Percentiles rank a stretch among this genome's conserved stretches.
Conservation (phyloP, 2,113 vertebrate species). For the Myotis lucifugus region DNA sequence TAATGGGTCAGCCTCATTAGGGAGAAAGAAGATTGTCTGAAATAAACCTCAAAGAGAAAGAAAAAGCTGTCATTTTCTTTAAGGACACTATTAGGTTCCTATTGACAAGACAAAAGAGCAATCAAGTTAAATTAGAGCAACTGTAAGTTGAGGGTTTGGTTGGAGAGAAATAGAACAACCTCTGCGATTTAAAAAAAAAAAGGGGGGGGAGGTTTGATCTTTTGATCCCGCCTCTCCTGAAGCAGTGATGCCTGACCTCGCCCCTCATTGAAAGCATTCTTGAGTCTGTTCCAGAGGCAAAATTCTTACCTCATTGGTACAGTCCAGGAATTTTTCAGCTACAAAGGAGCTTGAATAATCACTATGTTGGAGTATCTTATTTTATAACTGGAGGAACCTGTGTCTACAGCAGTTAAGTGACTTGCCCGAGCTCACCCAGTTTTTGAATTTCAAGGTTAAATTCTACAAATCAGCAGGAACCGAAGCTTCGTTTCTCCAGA, state of each 20-base stretch:
- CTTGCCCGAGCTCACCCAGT: background rate
- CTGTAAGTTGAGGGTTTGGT: constrained; percentile 62
- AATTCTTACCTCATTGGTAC: constrained; percentile 49
- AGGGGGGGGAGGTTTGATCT: background rate
- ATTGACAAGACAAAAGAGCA: constrained; percentile 81
- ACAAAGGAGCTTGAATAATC: background rate
- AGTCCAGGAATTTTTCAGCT: constrained; percentile 41
- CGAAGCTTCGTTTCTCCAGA: background rate
- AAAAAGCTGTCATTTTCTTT: constrained; percentile 77
- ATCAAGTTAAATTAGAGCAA: constrained; percentile 82
- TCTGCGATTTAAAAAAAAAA: background rate
- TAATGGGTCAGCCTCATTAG: constrained; percentile 82
- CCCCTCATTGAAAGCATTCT: constrained; percentile 39
- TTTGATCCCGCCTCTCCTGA: constrained; percentile 24
- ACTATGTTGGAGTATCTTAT: background rate
- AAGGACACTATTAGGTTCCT: constrained; percentile 73
- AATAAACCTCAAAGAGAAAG: constrained; percentile 82
- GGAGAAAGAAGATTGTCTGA: constrained; percentile 78
- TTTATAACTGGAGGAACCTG: background rate
- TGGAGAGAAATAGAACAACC: constrained; percentile 62
- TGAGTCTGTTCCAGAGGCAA: constrained; percentile 49
- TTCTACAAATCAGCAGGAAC: constrained; percentile 33
- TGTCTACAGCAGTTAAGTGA: background rate
- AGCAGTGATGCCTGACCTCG: background rate
- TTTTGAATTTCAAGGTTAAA: constrained; percentile 60